Percentiles rank a stretch among this genome's conserved stretches.
phyloP scores from a whole-genome alignment of 2,888 invertebrate genomes.

The Cheilosia grossa region DNA sequence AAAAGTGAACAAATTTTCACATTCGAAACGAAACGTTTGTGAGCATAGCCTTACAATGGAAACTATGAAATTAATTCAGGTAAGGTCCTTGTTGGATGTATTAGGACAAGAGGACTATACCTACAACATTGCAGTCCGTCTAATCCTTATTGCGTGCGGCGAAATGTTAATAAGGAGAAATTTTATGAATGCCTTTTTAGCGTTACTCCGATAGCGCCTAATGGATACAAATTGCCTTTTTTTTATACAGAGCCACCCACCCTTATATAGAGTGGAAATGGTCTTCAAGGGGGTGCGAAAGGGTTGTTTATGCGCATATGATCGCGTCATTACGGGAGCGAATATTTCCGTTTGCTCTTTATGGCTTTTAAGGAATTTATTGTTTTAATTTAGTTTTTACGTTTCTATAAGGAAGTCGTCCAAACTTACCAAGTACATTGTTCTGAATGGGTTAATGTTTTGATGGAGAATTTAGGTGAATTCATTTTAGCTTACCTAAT shows the following conservation, averaged over 20 bases:
- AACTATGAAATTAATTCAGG: conserved; percentile 71
- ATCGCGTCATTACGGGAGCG: conserved; percentile 72
- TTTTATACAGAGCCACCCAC: conserved; percentile 48
- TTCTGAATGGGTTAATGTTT: conserved; percentile 18
- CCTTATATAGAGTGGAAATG: conserved; percentile 23
- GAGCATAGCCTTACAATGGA: conserved; percentile 67
- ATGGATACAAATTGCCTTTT: conserved; percentile 74
- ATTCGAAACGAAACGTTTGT: conserved; percentile 62
- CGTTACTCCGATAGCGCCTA: conserved; percentile 72
- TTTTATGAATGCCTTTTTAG: conserved; percentile 75
- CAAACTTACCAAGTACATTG: conserved; percentile 3
- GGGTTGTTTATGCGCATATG: conserved; percentile 72
- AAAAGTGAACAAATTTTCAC: conserved; percentile 68
- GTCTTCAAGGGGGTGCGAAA: conserved; percentile 50
- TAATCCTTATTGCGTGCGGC: conserved; percentile 74
- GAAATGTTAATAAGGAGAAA: conserved; percentile 73
- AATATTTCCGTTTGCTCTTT: conserved; percentile 68
- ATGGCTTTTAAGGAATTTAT: conserved; percentile 63
- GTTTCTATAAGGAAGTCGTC: conserved; percentile 56
- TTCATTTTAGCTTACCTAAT: conserved; percentile 25
- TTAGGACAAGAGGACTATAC: conserved; percentile 11
- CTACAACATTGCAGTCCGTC: conserved; percentile 38
- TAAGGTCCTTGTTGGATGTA: conserved; percentile 38
- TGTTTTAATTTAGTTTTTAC: conserved; percentile 48
- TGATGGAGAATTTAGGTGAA: conserved; percentile 21